phyloP scores from a whole-genome alignment of 2,888 invertebrate genomes.

The Hypomecis atomaria region DNA sequence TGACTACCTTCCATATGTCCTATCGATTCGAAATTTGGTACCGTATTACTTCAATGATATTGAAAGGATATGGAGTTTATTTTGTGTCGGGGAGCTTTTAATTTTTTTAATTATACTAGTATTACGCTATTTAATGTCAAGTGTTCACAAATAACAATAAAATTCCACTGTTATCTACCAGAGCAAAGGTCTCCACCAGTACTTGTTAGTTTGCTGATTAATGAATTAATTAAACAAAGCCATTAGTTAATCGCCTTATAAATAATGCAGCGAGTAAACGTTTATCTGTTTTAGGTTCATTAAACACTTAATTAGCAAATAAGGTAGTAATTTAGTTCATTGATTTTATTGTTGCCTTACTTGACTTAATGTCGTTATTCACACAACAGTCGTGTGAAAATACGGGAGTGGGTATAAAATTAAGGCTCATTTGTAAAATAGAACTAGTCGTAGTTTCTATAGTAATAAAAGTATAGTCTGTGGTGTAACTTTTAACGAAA shows the following conservation, averaged over 20 bases:
- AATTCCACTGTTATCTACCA: conserved; percentile 1
- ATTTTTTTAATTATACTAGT: too few relatives aligned
- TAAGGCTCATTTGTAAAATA: too few relatives aligned
- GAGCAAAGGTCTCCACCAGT: conserved; percentile 11
- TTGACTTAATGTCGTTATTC: background rate
- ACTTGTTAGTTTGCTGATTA: conserved; percentile 6
- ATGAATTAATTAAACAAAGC: conserved; percentile 24
- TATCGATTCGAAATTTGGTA: too few relatives aligned
- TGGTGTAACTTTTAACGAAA: too few relatives aligned
- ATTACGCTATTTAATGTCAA: background rate
- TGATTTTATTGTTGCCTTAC: conserved; percentile 1
- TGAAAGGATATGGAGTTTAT: too few relatives aligned
- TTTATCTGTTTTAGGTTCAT: conserved; percentile 22
- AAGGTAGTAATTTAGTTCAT: conserved; percentile 9
- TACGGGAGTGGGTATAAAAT: too few relatives aligned
- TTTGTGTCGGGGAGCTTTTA: too few relatives aligned
- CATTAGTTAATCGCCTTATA: conserved; percentile 25
- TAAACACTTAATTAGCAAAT: conserved; percentile 16
- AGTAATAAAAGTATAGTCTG: too few relatives aligned
- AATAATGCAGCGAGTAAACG: conserved; percentile 21
- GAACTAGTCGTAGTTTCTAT: too few relatives aligned
- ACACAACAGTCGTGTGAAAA: background rate
- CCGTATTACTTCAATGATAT: too few relatives aligned
- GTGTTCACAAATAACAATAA: background rate
- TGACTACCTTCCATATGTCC: too few relatives aligned